phyloP scores from a whole-genome alignment of 2,888 invertebrate genomes.

The Chamaedrilus cognettii region DNA sequence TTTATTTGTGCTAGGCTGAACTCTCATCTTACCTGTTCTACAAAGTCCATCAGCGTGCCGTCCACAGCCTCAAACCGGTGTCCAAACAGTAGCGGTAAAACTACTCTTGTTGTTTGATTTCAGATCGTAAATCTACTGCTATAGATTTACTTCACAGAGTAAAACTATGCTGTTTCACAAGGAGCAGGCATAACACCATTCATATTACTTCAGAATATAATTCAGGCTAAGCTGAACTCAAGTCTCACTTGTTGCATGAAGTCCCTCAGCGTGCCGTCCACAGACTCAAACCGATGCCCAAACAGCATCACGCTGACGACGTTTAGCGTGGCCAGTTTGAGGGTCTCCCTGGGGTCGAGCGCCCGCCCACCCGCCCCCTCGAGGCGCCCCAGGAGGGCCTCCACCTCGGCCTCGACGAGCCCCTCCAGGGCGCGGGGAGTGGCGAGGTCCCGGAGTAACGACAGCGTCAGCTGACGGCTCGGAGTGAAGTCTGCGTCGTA shows the following conservation, averaged over 20 bases:
- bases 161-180: no score
- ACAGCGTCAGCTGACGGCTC: constrained; percentile 2
- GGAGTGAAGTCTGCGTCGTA: constrained; percentile 8
- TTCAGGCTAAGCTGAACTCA: no score
- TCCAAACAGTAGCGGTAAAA: no score
- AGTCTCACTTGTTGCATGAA: constrained; percentile 1
- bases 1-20: no score
- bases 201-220: no score
- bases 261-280: not conserved
- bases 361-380: constrained; percentile 5
- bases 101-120: no score
- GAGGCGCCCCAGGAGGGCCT: not conserved
- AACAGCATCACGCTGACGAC: constrained; percentile 11
- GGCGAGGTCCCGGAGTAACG: constrained; percentile 14
- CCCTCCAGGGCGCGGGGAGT: constrained; percentile 6
- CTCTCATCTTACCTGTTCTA: no score
- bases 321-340: not conserved
- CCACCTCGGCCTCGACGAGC: constrained; percentile 11
- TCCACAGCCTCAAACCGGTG: no score
- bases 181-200: no score
- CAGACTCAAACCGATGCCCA: not conserved
- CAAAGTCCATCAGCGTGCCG: no score
- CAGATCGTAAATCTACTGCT: no score
- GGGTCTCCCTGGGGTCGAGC: constrained; percentile 6
- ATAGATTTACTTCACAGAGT: no score